phyloP scores from a whole-genome alignment of 2,888 invertebrate species.

The Apamea epomidion region DNA sequence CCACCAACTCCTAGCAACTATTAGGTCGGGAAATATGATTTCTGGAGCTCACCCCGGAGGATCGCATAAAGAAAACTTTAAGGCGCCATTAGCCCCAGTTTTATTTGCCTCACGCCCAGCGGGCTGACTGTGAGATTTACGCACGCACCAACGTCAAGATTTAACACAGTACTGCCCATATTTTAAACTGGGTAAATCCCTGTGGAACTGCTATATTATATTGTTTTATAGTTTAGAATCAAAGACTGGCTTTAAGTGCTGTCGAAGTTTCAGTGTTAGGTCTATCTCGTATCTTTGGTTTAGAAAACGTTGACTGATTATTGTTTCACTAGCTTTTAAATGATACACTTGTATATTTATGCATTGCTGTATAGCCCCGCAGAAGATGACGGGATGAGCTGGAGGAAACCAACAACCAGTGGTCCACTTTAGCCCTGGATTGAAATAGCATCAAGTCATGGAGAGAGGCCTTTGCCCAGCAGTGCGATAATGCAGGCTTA shows the following conservation, averaged over 20 bases:
- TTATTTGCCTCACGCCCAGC: slow-evolving; percentile 71
- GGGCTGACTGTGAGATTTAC: slow-evolving; percentile 74
- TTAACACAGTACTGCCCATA: slow-evolving; percentile 65
- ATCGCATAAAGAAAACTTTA: slow-evolving; percentile 78
- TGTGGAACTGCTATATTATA: slow-evolving; percentile 61
- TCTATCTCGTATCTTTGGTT: not conserved
- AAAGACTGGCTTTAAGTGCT: slow-evolving; percentile 25
- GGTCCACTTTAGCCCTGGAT: not conserved
- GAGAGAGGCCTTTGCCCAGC: not conserved
- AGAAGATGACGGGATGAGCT: not conserved
- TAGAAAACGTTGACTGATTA: not conserved
- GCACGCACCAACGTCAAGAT: slow-evolving; percentile 70
- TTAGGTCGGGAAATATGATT: slow-evolving; percentile 78
- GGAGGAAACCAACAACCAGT: not conserved
- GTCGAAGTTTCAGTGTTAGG: not conserved
- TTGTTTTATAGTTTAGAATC: slow-evolving; percentile 48
- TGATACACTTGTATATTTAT: not conserved
- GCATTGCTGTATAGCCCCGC: not conserved
- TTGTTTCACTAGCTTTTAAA: not conserved
- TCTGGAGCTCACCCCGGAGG: slow-evolving; percentile 71
- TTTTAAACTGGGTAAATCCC: slow-evolving; percentile 67
- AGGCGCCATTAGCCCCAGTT: slow-evolving; percentile 72
- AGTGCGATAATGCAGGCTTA: not conserved
- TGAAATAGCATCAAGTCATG: not conserved
- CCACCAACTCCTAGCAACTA: slow-evolving; percentile 74